Percentiles rank a stretch among this genome's conserved stretches.
Conservation (phyloP, 2,113 vertebrate genomes). For the Chlamydotis undulata region DNA sequence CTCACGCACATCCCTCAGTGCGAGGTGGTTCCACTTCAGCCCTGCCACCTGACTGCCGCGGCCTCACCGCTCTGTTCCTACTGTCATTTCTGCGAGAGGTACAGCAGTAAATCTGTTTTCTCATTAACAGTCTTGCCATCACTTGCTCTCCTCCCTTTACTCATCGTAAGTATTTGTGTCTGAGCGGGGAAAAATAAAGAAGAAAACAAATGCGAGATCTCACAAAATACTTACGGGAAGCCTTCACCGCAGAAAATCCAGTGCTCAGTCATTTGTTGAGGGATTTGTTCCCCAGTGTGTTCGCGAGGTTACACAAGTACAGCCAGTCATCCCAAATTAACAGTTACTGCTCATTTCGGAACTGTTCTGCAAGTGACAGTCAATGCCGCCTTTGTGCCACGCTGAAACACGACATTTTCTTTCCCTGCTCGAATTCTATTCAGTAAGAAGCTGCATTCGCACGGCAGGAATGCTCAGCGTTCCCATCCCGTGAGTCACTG, state of each 20-base stretch:
- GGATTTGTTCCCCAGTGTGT: neutral
- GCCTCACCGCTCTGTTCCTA: neutral
- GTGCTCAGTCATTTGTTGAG: neutral
- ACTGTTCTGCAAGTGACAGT: neutral
- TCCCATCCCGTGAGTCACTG: neutral
- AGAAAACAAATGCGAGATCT: neutral
- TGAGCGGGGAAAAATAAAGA: neutral
- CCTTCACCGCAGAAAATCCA: neutral
- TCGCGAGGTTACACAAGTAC: neutral
- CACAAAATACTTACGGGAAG: neutral
- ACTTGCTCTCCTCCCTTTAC: neutral
- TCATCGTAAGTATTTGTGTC: neutral
- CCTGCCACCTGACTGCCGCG: rapidly evolving
- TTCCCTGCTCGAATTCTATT: neutral
- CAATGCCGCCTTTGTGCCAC: neutral
- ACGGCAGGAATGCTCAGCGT: rapidly evolving
- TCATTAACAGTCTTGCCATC: neutral
- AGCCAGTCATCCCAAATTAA: neutral
- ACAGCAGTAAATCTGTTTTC: neutral
- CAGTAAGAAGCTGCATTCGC: neutral
- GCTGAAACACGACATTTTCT: neutral
- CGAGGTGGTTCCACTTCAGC: neutral
- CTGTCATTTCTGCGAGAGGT: neutral
- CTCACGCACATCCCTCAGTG: neutral
- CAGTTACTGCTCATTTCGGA: neutral